A percentile compares a stretch with the other conserved stretches of the same genome.
Conservation (phyloP, 2,113 vertebrate species). For the Hemiscyllium ocellatum region DNA sequence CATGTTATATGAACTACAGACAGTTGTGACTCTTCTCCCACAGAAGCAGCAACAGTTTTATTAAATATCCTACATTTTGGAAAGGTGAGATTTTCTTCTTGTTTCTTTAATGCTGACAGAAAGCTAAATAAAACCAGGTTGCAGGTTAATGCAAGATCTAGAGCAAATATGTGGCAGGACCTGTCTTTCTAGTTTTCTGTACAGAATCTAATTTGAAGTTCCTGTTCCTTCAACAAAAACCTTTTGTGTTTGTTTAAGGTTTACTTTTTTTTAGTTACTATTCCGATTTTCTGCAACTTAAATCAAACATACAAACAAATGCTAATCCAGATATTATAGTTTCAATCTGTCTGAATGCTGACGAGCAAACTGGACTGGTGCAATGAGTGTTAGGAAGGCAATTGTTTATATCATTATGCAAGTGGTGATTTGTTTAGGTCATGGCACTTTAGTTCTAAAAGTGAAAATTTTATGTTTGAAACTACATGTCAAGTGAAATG, state of each 20-base stretch:
- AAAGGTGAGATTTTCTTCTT: slow-evolving; percentile 24
- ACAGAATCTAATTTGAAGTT: not conserved
- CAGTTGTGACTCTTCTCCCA: not conserved
- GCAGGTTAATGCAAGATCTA: not conserved
- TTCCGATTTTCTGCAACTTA: not conserved
- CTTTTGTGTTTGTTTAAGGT: not conserved
- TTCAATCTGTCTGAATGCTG: not conserved
- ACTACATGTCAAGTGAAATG: not conserved
- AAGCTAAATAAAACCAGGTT: not conserved
- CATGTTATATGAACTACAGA: not conserved
- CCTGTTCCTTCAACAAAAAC: not conserved
- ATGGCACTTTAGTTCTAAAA: not conserved
- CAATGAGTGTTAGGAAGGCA: not conserved
- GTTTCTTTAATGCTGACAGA: not conserved
- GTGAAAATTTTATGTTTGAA: not conserved
- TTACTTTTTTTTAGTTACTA: not conserved
- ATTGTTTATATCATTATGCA: not conserved
- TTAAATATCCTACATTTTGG: not conserved
- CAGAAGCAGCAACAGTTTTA: not conserved
- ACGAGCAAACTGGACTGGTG: not conserved
- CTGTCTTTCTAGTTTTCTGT: not conserved
- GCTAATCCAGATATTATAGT: not conserved
- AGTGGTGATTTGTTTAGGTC: not conserved
- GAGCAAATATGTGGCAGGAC: slow-evolving; percentile 2
- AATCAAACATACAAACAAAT: not conserved